Percentiles rank a stretch among this genome's conserved stretches.
phyloP scores from a whole-genome alignment of 2,888 invertebrate genomes.

The Tinea semifulvella region DNA sequence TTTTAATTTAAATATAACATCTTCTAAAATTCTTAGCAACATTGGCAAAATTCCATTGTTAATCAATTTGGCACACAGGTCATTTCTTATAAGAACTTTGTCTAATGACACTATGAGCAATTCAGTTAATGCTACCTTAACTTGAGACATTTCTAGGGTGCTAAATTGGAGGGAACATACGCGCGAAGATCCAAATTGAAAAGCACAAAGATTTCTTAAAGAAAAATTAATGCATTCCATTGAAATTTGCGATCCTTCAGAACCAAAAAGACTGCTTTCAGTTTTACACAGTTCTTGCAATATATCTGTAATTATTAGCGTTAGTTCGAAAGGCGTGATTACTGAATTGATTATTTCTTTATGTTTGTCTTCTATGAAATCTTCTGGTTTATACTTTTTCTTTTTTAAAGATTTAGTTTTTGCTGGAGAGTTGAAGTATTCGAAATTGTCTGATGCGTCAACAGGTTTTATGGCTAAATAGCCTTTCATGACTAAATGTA shows the following conservation, averaged over 20 bases:
- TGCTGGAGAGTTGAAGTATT: slow-evolving; percentile 63
- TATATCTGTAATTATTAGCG: slow-evolving; percentile 63
- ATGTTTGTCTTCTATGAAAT: slow-evolving; percentile 62
- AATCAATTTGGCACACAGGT: slow-evolving; percentile 65
- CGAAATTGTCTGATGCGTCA: slow-evolving; percentile 68
- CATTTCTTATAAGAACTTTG: slow-evolving; percentile 57
- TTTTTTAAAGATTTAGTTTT: slow-evolving; percentile 43
- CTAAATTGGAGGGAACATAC: slow-evolving; percentile 31
- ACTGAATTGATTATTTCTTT: slow-evolving; percentile 57
- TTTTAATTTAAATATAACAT: slow-evolving; percentile 46
- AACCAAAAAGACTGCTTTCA: slow-evolving; percentile 56
- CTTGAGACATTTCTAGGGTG: slow-evolving; percentile 43
- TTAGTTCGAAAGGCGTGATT: slow-evolving; percentile 65
- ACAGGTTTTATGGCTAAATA: slow-evolving; percentile 64
- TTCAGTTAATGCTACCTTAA: slow-evolving; percentile 66
- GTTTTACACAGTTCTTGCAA: slow-evolving; percentile 62
- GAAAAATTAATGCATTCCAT: slow-evolving; percentile 70
- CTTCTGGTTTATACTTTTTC: slow-evolving; percentile 54
- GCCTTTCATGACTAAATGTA: slow-evolving; percentile 54
- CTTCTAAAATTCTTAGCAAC: slow-evolving; percentile 67
- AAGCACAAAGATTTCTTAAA: slow-evolving; percentile 64
- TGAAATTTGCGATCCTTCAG: slow-evolving; percentile 63
- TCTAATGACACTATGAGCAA: slow-evolving; percentile 67
- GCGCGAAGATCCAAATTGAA: slow-evolving; percentile 66
- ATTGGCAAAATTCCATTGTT: slow-evolving; percentile 70